Evolutionary conservation across 2,797 vertebrate genomes (phyloP).

Genomic region (Bovichtus variegatus): DNA sequence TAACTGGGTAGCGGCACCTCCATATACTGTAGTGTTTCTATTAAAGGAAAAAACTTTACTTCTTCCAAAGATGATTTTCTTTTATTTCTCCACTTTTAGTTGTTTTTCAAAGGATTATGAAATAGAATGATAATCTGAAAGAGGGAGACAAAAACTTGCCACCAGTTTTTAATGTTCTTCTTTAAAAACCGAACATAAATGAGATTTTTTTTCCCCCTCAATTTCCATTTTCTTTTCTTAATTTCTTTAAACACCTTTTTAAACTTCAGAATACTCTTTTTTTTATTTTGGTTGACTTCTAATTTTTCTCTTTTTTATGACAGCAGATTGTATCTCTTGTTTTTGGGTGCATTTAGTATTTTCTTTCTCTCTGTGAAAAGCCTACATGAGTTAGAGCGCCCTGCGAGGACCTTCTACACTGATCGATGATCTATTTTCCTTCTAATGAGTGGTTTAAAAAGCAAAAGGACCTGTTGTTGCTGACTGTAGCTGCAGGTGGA

Average conservation of each 20-base stretch:
- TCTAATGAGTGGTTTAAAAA: slow-evolving; percentile 78
- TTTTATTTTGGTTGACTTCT: slow-evolving; percentile 74
- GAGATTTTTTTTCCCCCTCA: slow-evolving; percentile 63
- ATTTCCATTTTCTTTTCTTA: slow-evolving; percentile 68
- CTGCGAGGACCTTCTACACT: slow-evolving; percentile 75
- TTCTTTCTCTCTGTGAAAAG: slow-evolving; percentile 77
- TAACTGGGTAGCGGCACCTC: slow-evolving; percentile 91
- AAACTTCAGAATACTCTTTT: slow-evolving; percentile 75
- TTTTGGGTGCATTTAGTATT: slow-evolving; percentile 85
- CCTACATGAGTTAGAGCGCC: slow-evolving; percentile 68
- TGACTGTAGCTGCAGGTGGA: slow-evolving; percentile 69
- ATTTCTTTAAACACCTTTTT: slow-evolving; percentile 73
- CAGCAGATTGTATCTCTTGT: slow-evolving; percentile 88
- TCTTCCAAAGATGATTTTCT: slow-evolving; percentile 88
- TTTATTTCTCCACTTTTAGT: slow-evolving; percentile 79
- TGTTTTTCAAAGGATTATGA: slow-evolving; percentile 75
- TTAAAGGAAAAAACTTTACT: slow-evolving; percentile 81
- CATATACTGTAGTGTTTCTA: slow-evolving; percentile 91
- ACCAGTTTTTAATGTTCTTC: slow-evolving; percentile 52
- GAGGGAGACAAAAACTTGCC: slow-evolving; percentile 60
- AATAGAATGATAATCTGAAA: slow-evolving; percentile 72
- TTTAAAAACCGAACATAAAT: slow-evolving; percentile 67
- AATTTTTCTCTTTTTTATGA: slow-evolving; percentile 73
- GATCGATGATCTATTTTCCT: slow-evolving; percentile 73
- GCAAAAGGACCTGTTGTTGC: slow-evolving; percentile 81